Evolutionary conservation across 2,888 invertebrate species (phyloP), one percentile per base, ranked within the genome.

Genomic region (Pedicia rivosa): DNA sequence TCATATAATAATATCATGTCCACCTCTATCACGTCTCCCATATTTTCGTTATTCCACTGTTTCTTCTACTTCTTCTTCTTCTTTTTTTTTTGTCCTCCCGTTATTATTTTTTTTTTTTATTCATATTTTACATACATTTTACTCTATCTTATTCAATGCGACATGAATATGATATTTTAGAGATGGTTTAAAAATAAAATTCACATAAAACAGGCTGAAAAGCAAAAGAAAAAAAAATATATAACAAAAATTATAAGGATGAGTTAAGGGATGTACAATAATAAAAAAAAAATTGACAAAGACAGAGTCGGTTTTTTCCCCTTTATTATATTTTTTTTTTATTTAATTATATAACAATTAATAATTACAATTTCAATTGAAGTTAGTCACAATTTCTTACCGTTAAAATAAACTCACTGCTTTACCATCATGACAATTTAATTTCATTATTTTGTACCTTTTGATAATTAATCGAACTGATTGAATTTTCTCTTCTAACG

Each of bases 121-220:
- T 27, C n/a, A n/a, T 27, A 27, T 13, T 27, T 12, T 27, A 14
- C 32, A 20, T 20, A 24, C 33, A 33, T 33, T 24, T 24, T 14
- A 24, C 20, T 35, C 26, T 35, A 25, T 35, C 26, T 35, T 35
- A 26, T 25, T 35, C 35, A 35, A 35, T 35, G 35, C 35, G 35
- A 36, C 36, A 36, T 36, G 36, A 36, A 36, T 36, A 36, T 36
- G 25, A 36, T 36, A 36, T 36, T 36, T 36, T 13, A 17, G 36
- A 36, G 30, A n/a, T 30, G 36, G 8, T 36, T 36, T 36, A 36
- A 36, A 36, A 36, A 37, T 37, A 37, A 37, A 37, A 37, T 37
- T 37, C 37, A 31, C 37, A 37, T 37, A 37, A 37, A 37, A 31
- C 37, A 27, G 37, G 37, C 24, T 24, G 24, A n/a, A n/a, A n/a